Base-by-base conservation (phyloP, 2,888 invertebrate species). In the Allacma fusca region DNA sequence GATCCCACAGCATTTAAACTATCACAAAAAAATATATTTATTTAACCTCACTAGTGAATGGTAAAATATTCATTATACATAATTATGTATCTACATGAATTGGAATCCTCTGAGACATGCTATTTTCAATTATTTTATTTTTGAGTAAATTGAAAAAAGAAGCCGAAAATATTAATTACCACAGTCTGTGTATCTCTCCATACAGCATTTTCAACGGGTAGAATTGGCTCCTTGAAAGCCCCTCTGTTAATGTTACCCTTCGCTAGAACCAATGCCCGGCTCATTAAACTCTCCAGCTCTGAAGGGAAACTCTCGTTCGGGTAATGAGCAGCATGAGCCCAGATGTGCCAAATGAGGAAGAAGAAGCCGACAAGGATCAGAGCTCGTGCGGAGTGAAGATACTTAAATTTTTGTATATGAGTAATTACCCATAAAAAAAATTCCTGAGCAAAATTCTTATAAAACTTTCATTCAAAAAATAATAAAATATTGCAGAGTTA, bases 1-100 rank as follows among this genome's bases (percentile, higher is more conserved):
- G 26, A 72, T 29, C 5, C 72, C 72, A 50, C 72, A 72, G 29
- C 72, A 72, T 59, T 72, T 72, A 28, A 72, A 72, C 72, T 72
- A 59, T 19, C 19, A 23, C 59, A 13, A 59, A 19, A 21, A n/a
- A n/a, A n/a, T n/a, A n/a, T n/a, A n/a, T n/a, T n/a, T n/a, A n/a
- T n/a, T n/a, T n/a, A n/a, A n/a, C n/a, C n/a, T n/a, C n/a, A n/a
- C n/a, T n/a, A n/a, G n/a, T n/a, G n/a, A n/a, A n/a, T n/a, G n/a
- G n/a, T n/a, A n/a, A n/a, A n/a, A n/a, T n/a, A n/a, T n/a, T n/a
- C n/a, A n/a, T n/a, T n/a, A n/a, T n/a, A n/a, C n/a, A n/a, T n/a
- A n/a, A n/a, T n/a, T n/a, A n/a, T n/a, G n/a, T n/a, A n/a, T n/a
- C n/a, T n/a, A n/a, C n/a, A n/a, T n/a, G n/a, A n/a, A n/a, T n/a